These are phyloP conservation scores for Poeciliopsis paucimaculata DNA, from an alignment of 2,797 vertebrate genomes.

Conservation along the genomic window DNA sequence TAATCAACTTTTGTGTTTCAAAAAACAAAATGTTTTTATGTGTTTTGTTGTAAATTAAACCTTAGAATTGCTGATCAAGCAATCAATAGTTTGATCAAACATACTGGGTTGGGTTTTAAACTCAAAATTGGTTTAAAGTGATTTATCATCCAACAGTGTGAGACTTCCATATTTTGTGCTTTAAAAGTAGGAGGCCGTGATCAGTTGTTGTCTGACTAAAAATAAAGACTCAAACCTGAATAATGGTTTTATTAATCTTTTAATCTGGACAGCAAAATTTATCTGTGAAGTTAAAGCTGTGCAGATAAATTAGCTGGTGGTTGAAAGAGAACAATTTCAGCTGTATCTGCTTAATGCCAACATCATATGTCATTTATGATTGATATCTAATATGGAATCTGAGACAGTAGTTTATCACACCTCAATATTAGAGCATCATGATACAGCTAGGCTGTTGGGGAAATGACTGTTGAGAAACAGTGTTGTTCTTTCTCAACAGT, in stretches of 20 bases:
- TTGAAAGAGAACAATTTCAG: neutral
- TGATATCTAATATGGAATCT: neutral
- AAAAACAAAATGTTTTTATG: neutral
- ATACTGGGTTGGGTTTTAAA: neutral
- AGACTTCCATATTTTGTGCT: neutral
- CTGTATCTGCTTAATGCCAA: neutral
- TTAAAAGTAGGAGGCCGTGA: neutral
- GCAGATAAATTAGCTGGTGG: neutral
- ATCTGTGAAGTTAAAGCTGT: too few relatives aligned
- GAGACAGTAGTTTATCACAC: neutral
- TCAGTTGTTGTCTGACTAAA: too few relatives aligned
- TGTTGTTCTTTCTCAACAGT: slow-evolving; percentile 18
- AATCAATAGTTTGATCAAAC: neutral
- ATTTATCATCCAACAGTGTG: neutral
- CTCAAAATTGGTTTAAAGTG: neutral
- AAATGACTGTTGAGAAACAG: neutral
- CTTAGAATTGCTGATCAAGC: neutral
- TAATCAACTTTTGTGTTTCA: neutral
- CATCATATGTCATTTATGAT: slow-evolving; percentile 3
- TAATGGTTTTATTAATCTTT: neutral
- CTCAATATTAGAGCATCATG: neutral
- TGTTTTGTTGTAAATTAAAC: neutral
- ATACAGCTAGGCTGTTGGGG: slow-evolving; percentile 1
- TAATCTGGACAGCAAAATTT: neutral
- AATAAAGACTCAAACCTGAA: too few relatives aligned